Base-by-base conservation (phyloP, 2,888 invertebrate genomes). In the Erynnis tages region DNA sequence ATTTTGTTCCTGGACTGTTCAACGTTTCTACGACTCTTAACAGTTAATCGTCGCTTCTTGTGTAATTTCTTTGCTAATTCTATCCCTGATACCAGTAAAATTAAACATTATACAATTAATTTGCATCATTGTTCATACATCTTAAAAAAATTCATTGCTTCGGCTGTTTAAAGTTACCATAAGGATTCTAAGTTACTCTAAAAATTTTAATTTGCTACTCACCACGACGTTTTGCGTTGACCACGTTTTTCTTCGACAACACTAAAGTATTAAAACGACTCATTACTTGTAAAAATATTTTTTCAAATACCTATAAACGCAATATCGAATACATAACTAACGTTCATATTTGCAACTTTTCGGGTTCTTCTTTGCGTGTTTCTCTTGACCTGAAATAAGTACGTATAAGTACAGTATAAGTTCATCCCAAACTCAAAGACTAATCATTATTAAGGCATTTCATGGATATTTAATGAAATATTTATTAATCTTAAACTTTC, bases 31-130 rank as follows among this genome's bases (percentile, higher is more conserved):
- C 44, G 53, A 29, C 47, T 44, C 10, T 72, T 68, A 30, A 76
- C 54, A 5, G 73, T 54, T 49, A 76, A 56, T 30, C 65, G 64
- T 43, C 73, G 62, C 13, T 75, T 71, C 54, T 67, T 71, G 8
- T 54, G 43, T 52, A 73, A 55, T 37, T 67, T 66, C 16, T 71
- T 65, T 25, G 65, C 59, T 32, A 74, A 27, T 17, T 60, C 54
- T 57, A 62, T 56, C 17, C 58, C 71, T 73, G 52, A 37, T n/a
- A n/a, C n/a, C n/a, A n/a, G n/a, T n/a, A n/a, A n/a, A n/a, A n/a
- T n/a, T n/a, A n/a, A n/a, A n/a, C n/a, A n/a, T n/a, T n/a, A n/a
- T n/a, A n/a, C n/a, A n/a, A n/a, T n/a, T n/a, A n/a, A n/a, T n/a
- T n/a, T n/a, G n/a, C n/a, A n/a, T n/a, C n/a, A n/a, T n/a, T n/a